Percentiles rank a stretch among this genome's conserved stretches.
Conservation (phyloP, 1,140 invertebrate genomes). For the Penaeus japonicus region DNA sequence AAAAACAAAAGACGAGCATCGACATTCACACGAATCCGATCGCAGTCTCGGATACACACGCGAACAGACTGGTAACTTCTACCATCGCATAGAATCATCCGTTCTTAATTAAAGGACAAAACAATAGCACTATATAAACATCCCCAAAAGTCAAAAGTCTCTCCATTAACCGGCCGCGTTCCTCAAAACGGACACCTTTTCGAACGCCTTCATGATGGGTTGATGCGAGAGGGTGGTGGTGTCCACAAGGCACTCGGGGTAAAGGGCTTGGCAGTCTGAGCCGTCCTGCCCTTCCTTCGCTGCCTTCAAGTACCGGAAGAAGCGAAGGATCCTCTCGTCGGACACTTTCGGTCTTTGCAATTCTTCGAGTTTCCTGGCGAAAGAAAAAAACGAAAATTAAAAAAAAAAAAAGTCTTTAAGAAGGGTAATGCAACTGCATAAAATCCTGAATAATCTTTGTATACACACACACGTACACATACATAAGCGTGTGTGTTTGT, state of each 20-base stretch:
- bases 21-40: no score
- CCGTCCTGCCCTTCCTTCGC: constrained; percentile 56
- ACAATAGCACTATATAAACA: no score
- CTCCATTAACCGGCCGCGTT: background rate
- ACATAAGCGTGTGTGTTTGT: no score
- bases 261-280: constrained; percentile 30
- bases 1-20: no score
- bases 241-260: constrained; percentile 43
- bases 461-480: background rate
- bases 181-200: constrained; percentile 56
- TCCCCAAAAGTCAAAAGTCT: no score
- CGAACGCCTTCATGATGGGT: constrained; percentile 54
- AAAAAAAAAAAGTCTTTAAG: background rate
- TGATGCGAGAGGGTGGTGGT: constrained; percentile 53
- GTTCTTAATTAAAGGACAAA: no score
- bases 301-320: constrained; percentile 58
- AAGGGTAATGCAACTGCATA: background rate
- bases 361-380: constrained; percentile 48
- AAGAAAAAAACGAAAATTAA: background rate
- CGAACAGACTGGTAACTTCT: no score
- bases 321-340: constrained; percentile 56
- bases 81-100: no score
- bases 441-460: background rate
- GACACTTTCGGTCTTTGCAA: constrained; percentile 50
- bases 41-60: no score